Conservation (phyloP, 2,888 invertebrate genomes). For the Listrodromus nycthemerus region DNA sequence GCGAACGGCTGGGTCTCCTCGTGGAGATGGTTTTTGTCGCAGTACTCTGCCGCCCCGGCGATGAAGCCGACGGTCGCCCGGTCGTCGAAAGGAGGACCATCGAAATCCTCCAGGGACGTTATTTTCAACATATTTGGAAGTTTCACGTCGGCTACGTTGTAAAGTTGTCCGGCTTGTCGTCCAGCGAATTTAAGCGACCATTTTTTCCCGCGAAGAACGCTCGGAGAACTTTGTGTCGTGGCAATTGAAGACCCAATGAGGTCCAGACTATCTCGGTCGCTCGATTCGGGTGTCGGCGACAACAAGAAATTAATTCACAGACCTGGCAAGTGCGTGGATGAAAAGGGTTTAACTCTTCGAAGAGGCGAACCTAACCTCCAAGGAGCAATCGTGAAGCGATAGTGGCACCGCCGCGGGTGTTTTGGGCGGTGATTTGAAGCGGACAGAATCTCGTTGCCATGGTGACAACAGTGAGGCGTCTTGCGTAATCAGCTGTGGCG, state of each 20-base stretch:
- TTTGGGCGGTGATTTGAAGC: conserved; percentile 15
- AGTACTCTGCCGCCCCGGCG: conserved; percentile 70
- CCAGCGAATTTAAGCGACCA: background rate
- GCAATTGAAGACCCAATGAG: too few species aligned
- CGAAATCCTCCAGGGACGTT: conserved; percentile 77
- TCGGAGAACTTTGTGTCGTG: too few species aligned
- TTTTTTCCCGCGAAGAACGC: background rate
- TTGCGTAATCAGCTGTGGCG: conserved; percentile 49
- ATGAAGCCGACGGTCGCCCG: conserved; percentile 76
- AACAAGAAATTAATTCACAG: too few species aligned
- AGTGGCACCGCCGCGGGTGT: conserved; percentile 11
- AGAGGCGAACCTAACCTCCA: background rate
- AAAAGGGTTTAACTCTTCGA: background rate
- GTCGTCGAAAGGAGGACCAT: conserved; percentile 70
- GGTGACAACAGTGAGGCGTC: conserved; percentile 13
- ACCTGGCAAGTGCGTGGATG: background rate
- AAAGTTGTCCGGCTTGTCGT: background rate
- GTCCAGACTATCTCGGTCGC: too few species aligned
- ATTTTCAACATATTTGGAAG: conserved; percentile 76
- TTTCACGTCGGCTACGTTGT: background rate
- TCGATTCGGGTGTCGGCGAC: too few species aligned
- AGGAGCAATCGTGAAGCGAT: conserved; percentile 4
- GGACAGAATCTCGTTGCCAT: conserved; percentile 40
- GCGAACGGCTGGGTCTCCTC: conserved; percentile 79
- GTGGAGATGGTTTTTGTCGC: conserved; percentile 74